Conservation (phyloP, 2,888 invertebrate genomes). For the Eupithecia subumbrata region DNA sequence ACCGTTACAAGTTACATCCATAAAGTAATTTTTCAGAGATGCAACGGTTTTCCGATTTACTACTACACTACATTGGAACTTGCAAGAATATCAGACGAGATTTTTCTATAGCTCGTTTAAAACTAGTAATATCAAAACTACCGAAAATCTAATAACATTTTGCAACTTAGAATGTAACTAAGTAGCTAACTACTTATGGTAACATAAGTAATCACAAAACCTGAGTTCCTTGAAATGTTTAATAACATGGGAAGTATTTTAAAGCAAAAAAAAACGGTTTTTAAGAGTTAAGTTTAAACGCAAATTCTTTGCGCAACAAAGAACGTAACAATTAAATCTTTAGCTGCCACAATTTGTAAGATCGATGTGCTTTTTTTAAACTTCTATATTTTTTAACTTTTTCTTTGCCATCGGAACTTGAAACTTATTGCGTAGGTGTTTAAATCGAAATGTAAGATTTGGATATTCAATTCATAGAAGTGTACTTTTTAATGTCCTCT, state of each 20-base stretch:
- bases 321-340: constrained; percentile 53
- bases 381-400: constrained; percentile 21
- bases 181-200: background rate
- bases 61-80: no score
- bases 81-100: no score
- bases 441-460: constrained; percentile 24
- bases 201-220: background rate
- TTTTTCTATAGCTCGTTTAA: no score
- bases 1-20: constrained; percentile 27
- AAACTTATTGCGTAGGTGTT: constrained; percentile 49
- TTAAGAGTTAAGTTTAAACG: constrained; percentile 34
- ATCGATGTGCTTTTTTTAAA: constrained; percentile 70
- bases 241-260: background rate
- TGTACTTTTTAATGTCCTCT: constrained; percentile 61
- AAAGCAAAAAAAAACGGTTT: background rate
- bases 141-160: background rate
- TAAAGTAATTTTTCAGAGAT: constrained; percentile 17
- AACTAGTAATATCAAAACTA: background rate
- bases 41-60: constrained; percentile 12
- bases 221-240: background rate
- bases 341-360: constrained; percentile 61
- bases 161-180: background rate
- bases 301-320: constrained; percentile 53
- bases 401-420: constrained; percentile 18
- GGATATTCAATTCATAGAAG: constrained; percentile 49